phyloP scores from a whole-genome alignment of 2,113 vertebrate species.

The Vicugna pacos region DNA sequence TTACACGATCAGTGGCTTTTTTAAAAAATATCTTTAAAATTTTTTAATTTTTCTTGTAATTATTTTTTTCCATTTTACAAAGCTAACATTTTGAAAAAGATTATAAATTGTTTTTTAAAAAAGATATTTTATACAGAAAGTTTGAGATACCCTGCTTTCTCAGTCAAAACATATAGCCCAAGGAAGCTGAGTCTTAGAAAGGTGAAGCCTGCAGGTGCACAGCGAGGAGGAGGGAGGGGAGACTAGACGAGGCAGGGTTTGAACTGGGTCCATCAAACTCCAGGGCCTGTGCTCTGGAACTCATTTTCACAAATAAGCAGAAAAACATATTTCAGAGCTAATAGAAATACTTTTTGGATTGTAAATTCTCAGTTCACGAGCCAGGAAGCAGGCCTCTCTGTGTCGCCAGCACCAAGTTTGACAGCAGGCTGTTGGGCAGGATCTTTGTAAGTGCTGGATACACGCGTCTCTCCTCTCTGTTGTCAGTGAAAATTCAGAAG shows the following conservation, averaged over 20 bases:
- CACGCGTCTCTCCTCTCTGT: not conserved
- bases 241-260: not conserved
- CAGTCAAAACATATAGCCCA: not conserved
- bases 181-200: not conserved
- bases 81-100: not conserved
- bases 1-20: not conserved
- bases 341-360: not conserved
- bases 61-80: not conserved
- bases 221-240: too few relatives aligned
- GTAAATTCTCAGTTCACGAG: not conserved
- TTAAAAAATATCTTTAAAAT: not conserved
- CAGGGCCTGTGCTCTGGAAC: not conserved
- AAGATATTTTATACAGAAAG: not conserved
- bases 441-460: not conserved
- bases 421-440: not conserved
- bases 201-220: not conserved
- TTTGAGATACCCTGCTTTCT: not conserved
- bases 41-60: not conserved
- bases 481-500: not conserved
- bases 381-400: not conserved
- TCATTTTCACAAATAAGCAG: not conserved
- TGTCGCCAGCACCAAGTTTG: not conserved
- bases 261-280: not conserved
- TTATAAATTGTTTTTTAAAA: not conserved
- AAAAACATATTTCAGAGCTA: not conserved